phyloP scores from a whole-genome alignment of 53 echinoderm and acorn worm species.

The Antedon mediterranea region DNA sequence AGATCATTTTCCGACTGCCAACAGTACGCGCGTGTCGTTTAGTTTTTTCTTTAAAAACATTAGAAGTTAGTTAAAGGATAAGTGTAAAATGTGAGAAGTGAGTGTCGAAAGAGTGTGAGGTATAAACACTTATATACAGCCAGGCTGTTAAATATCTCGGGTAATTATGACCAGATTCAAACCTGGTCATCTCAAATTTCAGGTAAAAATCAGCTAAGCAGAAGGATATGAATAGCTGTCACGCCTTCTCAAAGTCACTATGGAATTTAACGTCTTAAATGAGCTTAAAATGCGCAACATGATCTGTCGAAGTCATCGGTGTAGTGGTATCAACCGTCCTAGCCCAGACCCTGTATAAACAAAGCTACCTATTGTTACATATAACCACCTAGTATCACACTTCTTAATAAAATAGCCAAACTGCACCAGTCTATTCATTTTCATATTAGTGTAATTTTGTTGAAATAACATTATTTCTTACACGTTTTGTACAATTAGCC shows the following conservation, averaged over 20 bases:
- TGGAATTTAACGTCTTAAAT: neutral
- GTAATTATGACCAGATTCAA: neutral
- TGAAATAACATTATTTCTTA: conserved; percentile 1
- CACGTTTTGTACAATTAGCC: neutral
- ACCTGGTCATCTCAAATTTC: neutral
- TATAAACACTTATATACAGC: neutral
- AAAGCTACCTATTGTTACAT: neutral
- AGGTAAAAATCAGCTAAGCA: neutral
- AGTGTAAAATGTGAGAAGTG: neutral
- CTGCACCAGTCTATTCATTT: neutral
- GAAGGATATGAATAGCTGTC: neutral
- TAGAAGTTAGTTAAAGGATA: neutral
- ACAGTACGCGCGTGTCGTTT: neutral
- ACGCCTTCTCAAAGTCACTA: neutral
- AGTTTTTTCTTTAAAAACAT: neutral
- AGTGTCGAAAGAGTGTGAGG: neutral
- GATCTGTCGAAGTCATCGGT: neutral
- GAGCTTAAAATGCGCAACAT: neutral
- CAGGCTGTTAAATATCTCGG: neutral
- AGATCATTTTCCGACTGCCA: neutral
- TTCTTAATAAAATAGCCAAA: neutral
- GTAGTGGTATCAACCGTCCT: neutral
- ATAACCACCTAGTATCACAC: neutral
- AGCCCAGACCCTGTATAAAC: neutral
- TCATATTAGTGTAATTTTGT: neutral